Evolutionary conservation across 2,797 vertebrate species (phyloP).

Genomic region (Phalloptychus januarius): DNA sequence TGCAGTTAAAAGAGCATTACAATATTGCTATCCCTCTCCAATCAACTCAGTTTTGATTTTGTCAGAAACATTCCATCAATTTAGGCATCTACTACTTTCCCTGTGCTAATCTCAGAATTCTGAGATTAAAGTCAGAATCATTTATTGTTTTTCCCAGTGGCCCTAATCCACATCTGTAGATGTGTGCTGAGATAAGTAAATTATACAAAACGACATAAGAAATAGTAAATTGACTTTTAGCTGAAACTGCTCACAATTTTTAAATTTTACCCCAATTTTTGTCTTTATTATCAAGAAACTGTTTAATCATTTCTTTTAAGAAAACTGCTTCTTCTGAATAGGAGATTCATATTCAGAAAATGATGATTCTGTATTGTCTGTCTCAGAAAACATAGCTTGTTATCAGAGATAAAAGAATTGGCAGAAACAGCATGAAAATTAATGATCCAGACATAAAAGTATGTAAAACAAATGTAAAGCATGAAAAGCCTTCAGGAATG

Average conservation of each 20-base stretch:
- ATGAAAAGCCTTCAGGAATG: neutral
- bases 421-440: neutral
- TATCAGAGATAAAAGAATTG: neutral
- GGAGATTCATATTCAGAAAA: neutral
- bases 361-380: neutral
- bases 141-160: too few relatives aligned
- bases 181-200: neutral
- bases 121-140: too few relatives aligned
- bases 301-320: neutral
- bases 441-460: conserved; percentile 9
- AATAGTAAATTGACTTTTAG: neutral
- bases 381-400: neutral
- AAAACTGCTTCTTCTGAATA: neutral
- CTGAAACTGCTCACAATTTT: neutral
- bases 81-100: neutral
- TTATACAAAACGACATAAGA: neutral
- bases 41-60: neutral
- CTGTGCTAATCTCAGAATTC: too few relatives aligned
- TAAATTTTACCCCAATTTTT: neutral
- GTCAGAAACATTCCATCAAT: neutral
- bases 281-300: neutral
- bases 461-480: conserved; percentile 17
- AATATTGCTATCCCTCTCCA: neutral
- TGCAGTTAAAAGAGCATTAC: neutral
- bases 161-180: too few relatives aligned